These are phyloP conservation scores for Drosophila anceps DNA, from an alignment of 2,888 invertebrate genomes.

Conservation along the genomic window DNA sequence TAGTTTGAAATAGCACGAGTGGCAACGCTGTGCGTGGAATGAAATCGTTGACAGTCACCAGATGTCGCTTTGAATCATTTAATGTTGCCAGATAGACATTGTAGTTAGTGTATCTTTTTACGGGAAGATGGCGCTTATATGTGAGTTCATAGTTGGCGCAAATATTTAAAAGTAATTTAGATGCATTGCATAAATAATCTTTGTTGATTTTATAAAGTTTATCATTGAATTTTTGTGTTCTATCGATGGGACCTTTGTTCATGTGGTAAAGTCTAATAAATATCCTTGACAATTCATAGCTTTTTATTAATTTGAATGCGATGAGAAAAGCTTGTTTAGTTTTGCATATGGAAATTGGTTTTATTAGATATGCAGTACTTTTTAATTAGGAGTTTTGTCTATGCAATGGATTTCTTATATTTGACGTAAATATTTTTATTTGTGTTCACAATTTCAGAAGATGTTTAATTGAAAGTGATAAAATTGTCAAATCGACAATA, in stretches of 20 bases:
- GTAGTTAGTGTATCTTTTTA: background rate
- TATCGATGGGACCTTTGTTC: background rate
- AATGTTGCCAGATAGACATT: conserved; percentile 3
- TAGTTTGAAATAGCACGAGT: background rate
- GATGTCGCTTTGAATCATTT: conserved; percentile 4
- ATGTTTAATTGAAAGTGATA: background rate
- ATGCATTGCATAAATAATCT: background rate
- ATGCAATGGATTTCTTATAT: too few species aligned
- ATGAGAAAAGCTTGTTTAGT: background rate
- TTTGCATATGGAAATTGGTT: background rate
- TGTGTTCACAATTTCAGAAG: background rate
- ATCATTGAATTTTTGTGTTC: background rate
- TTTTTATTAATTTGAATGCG: background rate
- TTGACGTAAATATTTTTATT: background rate
- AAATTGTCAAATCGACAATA: conserved; percentile 5
- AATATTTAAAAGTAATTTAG: background rate
- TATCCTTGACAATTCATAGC: background rate
- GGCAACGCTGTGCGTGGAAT: conserved; percentile 5
- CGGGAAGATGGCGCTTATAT: conserved; percentile 21
- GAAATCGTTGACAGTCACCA: background rate
- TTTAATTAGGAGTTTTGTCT: background rate
- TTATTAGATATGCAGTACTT: background rate
- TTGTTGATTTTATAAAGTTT: too few species aligned
- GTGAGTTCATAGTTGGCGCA: background rate
- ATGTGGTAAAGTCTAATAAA: background rate